These are phyloP conservation scores for Fukomys damarensis DNA, from an alignment of 2,113 vertebrate species.

Conservation along the genomic window DNA sequence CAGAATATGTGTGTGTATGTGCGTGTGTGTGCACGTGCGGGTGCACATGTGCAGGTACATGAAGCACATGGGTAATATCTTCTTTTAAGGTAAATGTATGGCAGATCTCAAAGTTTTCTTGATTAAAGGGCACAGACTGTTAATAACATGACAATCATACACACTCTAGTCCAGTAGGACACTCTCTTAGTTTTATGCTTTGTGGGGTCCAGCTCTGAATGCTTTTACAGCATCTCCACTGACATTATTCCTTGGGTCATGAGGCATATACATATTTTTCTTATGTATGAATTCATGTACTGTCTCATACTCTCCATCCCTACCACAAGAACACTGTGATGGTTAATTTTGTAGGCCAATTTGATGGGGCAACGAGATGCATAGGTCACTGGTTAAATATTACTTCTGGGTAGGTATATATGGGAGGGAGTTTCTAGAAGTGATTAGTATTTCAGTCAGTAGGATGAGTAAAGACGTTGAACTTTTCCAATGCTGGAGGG, in stretches of 20 bases:
- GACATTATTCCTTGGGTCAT: background rate
- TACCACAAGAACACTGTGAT: background rate
- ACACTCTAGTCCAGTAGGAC: background rate
- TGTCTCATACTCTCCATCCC: background rate
- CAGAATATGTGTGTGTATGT: background rate
- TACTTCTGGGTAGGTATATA: background rate
- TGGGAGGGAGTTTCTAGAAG: background rate
- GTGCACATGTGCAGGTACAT: background rate
- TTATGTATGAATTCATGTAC: background rate
- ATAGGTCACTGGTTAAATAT: background rate
- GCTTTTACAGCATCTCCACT: too few relatives aligned
- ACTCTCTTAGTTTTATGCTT: background rate
- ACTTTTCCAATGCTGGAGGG: background rate
- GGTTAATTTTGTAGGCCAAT: background rate
- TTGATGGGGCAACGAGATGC: background rate
- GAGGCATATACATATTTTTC: background rate
- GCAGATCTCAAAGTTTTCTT: background rate
- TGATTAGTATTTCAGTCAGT: background rate
- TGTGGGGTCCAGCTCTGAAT: background rate
- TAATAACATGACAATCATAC: background rate
- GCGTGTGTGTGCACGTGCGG: too few relatives aligned
- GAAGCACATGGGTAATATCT: background rate
- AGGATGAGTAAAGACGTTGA: background rate
- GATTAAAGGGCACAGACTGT: background rate
- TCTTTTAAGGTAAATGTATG: background rate